Percentiles rank a stretch among this genome's conserved stretches.
Evolutionary conservation across 1,140 invertebrate genomes (phyloP).

Genomic region (Macrosteles quadrilineatus): DNA sequence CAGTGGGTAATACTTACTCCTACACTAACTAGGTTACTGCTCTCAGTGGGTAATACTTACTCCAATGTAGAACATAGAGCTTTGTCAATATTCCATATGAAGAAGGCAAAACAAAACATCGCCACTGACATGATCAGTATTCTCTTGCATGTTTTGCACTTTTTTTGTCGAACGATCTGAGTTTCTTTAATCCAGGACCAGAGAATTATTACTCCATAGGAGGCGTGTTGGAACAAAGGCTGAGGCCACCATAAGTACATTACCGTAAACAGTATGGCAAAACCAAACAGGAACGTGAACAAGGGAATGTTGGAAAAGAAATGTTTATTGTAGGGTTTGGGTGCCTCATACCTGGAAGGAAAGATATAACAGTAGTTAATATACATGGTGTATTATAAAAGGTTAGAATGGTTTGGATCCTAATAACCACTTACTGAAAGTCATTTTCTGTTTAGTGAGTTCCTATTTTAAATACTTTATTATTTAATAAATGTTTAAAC

Average conservation of each 20-base stretch:
- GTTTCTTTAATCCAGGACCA: constrained; percentile 39
- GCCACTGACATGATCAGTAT: constrained; percentile 40
- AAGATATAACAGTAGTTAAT: no score
- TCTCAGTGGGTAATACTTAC: no score
- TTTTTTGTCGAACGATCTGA: constrained; percentile 35
- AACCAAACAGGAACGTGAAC: constrained; percentile 29
- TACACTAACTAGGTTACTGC: no score
- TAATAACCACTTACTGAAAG: no score
- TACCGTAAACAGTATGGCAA: constrained; percentile 38
- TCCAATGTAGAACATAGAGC: constrained; percentile 40
- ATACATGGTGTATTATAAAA: no score
- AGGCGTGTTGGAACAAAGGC: constrained; percentile 41
- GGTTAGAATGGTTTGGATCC: no score
- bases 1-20: no score
- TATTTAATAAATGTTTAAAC: no score
- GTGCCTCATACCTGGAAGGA: constrained; percentile 34
- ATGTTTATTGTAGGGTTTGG: constrained; percentile 27
- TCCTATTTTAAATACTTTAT: no score
- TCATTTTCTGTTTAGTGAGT: no score
- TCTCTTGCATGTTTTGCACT: constrained; percentile 40
- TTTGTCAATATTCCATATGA: constrained; percentile 45
- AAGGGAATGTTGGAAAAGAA: constrained; percentile 37
- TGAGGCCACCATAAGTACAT: constrained; percentile 44
- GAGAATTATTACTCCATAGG: constrained; percentile 41
- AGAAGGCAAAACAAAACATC: constrained; percentile 43